phyloP scores from a whole-genome alignment of 2,797 vertebrate species.

The Coregonus suidteri region DNA sequence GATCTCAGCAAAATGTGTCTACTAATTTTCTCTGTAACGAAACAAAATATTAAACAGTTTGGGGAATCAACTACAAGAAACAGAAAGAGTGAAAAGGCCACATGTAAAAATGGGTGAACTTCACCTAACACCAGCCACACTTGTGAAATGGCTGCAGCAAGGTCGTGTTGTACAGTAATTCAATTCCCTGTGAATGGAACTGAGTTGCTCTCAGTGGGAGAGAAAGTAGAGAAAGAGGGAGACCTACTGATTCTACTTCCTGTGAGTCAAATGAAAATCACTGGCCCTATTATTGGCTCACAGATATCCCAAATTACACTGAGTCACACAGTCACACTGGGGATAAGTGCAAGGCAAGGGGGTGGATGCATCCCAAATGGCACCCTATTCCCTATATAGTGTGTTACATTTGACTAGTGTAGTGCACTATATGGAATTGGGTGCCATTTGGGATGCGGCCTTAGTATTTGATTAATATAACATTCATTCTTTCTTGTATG shows the following conservation, averaged over 20 bases:
- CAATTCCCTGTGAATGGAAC: conserved; percentile 25
- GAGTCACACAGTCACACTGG: neutral
- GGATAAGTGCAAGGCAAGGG: neutral
- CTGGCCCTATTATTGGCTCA: conserved; percentile 54
- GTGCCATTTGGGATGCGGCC: neutral
- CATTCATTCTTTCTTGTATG: neutral
- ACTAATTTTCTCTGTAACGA: no score
- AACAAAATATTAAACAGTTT: no score
- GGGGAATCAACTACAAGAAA: no score
- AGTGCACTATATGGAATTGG: neutral
- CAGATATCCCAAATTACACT: conserved; percentile 53
- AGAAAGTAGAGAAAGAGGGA: conserved; percentile 37
- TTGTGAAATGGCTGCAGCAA: conserved; percentile 59
- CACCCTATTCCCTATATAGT: neutral
- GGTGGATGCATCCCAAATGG: neutral
- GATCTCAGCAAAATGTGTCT: no score
- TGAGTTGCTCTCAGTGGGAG: conserved; percentile 54
- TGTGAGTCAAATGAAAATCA: conserved; percentile 70
- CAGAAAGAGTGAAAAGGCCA: no score
- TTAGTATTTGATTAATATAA: neutral
- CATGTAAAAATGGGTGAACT: no score
- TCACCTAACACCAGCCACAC: conserved; percentile 30
- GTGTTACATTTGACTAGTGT: neutral
- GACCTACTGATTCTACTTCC: conserved; percentile 62
- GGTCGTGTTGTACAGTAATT: conserved; percentile 40